These are phyloP conservation scores for Dasypogon diadema DNA, from an alignment of 2,888 invertebrate species.

Conservation along the genomic window DNA sequence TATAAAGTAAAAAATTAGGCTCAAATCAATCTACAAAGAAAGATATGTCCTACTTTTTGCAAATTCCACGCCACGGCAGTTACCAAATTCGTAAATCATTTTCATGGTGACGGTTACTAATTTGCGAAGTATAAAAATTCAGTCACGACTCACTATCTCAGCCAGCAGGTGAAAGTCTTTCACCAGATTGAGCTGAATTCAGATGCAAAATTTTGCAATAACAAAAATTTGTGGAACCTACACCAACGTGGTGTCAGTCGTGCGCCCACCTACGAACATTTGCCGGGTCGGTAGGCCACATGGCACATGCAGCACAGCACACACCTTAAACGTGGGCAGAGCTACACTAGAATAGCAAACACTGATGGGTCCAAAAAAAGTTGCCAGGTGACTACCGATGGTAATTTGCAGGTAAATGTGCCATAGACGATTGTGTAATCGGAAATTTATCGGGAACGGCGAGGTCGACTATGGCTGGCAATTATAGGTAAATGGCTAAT, in stretches of 20 bases:
- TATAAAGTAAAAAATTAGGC: too few species aligned
- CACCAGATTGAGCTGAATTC: not conserved
- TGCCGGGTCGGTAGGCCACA: not conserved
- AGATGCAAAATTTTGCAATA: not conserved
- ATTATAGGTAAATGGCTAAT: not conserved
- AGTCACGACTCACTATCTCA: not conserved
- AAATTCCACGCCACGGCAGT: constrained; percentile 10
- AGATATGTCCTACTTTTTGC: constrained; percentile 9
- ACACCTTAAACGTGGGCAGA: not conserved
- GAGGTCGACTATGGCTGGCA: not conserved
- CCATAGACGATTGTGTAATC: constrained; percentile 19
- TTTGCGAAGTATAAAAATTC: not conserved
- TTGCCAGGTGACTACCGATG: constrained; percentile 19
- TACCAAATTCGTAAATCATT: constrained; percentile 28
- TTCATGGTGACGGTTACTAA: not conserved
- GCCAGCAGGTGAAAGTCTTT: constrained; percentile 37
- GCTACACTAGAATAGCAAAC: not conserved
- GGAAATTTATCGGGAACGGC: constrained; percentile 20
- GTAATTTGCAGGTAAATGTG: not conserved
- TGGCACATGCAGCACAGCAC: too few species aligned
- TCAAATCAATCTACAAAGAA: too few species aligned
- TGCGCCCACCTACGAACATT: not conserved
- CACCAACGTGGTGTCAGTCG: not conserved
- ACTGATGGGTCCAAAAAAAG: constrained; percentile 29
- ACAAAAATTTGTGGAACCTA: not conserved